Evolutionary conservation across 2,888 invertebrate species (phyloP), one percentile per base, ranked within the genome.

Genomic region (Melanostoma mellinum): DNA sequence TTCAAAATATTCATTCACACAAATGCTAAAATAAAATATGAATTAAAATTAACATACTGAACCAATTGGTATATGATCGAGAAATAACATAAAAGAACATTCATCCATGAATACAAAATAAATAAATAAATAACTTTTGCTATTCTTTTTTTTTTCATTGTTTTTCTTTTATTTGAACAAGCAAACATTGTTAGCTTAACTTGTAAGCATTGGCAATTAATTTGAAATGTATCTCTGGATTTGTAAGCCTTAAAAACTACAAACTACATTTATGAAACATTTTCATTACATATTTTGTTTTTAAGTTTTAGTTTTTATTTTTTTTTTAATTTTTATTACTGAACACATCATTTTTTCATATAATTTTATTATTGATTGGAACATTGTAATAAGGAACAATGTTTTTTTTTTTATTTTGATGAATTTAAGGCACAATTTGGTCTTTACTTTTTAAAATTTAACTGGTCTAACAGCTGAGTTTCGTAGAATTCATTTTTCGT

Each of bases 301-400:
- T 46, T 35, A 4, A 32, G 35, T 60, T 74, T 36, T 30, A 10
- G 36, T 5, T 50, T 50, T 46, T 46, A 36, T 30, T 20, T 61
- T 56, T 56, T 36, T 68, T 61, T 58, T 44, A 10, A 36, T 69
- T 61, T 53, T 36, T 36, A 20, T 55, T 56, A 71, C 36, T 82
- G 82, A 82, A 82, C 82, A 82, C 82, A 82, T 78, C 73, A 63
- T 78, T 78, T 69, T 56, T 61, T n/a, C 40, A n/a, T 69, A 50
- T 33, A 65, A 53, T 52, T 56, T 44, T 42, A 44, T 67, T 55
- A 55, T 35, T 6, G 48, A 67, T 56, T 50, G 60, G 44, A 50
- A 32, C 38, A 73, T 58, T 48, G 35, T 60, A 10, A 38, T 46
- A 61, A 67, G 38, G 52, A 65, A 73, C 1, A 38, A 69, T 10